Evolutionary conservation across 2,888 invertebrate genomes (phyloP).

Genomic region (Ashinkailepas kermadecensis): DNA sequence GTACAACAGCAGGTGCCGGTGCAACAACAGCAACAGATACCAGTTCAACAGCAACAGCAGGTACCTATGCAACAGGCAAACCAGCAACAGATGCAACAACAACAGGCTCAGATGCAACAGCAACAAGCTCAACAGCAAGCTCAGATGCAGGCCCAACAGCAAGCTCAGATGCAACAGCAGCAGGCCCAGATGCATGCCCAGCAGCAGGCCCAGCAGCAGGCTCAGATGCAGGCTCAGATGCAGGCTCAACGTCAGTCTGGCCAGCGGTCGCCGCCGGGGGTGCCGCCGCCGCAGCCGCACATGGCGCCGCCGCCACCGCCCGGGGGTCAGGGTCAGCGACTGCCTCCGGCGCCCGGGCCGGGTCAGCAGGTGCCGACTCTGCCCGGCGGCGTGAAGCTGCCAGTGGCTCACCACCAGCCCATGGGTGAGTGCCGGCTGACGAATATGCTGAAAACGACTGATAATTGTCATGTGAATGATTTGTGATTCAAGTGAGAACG

Average conservation of each 20-base stretch:
- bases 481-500: too few relatives aligned
- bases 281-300: constrained; percentile 15
- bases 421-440: background rate
- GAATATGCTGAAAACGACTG: too few relatives aligned
- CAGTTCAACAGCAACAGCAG: background rate
- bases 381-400: background rate
- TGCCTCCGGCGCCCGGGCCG: background rate
- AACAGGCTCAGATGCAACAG: background rate
- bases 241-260: background rate
- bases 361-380: background rate
- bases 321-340: background rate
- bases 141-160: background rate
- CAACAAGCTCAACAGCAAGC: background rate
- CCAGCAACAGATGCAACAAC: background rate
- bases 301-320: background rate
- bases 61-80: background rate
- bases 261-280: background rate
- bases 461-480: too few relatives aligned
- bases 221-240: constrained; percentile 16
- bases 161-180: background rate
- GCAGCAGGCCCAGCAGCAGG: constrained; percentile 9
- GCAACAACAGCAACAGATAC: background rate
- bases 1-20: background rate
- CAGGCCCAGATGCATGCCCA: background rate
- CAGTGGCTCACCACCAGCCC: background rate